These are phyloP conservation scores for Hydractinia echinata DNA, from an alignment of 30 jellyfish, hydroid and myxozoan species.

Conservation along the genomic window DNA sequence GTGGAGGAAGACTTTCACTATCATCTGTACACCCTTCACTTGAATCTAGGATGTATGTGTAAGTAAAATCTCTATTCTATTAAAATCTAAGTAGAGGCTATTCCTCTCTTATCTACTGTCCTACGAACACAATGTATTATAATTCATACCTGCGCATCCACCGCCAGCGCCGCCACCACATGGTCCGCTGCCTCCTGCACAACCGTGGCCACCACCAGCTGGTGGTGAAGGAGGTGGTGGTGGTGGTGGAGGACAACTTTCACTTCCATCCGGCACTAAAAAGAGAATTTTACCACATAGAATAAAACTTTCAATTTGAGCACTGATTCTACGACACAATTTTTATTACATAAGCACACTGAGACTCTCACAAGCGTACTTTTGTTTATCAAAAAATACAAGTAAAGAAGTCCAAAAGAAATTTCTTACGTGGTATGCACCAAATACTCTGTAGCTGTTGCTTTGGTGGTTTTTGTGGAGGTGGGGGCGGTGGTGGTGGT, in stretches of 20 bases:
- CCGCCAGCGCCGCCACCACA: slow-evolving; percentile 1
- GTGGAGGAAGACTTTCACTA: no score
- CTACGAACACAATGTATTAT: no score
- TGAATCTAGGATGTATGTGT: no score
- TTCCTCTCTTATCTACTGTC: no score
- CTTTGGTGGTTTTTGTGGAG: slow-evolving; percentile 52
- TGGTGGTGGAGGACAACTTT: slow-evolving; percentile 58
- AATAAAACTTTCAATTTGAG: no score
- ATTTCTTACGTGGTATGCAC: slow-evolving; percentile 34
- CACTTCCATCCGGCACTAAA: slow-evolving; percentile 37
- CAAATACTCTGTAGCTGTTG: slow-evolving; percentile 40
- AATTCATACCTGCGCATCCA: not conserved
- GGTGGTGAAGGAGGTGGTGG: slow-evolving; percentile 76
- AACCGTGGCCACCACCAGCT: slow-evolving; percentile 4
- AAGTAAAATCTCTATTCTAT: no score
- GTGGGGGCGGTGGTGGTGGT: slow-evolving; percentile 62
- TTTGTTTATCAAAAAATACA: no score
- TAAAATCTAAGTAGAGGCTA: no score
- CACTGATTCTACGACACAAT: no score
- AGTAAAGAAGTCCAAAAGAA: not conserved
- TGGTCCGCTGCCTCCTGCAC: slow-evolving; percentile 3
- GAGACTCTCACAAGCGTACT: no score
- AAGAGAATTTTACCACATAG: not conserved
- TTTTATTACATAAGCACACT: no score
- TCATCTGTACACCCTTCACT: no score